phyloP scores from a whole-genome alignment of 2,797 vertebrate species.

The Tamandua tetradactyla region DNA sequence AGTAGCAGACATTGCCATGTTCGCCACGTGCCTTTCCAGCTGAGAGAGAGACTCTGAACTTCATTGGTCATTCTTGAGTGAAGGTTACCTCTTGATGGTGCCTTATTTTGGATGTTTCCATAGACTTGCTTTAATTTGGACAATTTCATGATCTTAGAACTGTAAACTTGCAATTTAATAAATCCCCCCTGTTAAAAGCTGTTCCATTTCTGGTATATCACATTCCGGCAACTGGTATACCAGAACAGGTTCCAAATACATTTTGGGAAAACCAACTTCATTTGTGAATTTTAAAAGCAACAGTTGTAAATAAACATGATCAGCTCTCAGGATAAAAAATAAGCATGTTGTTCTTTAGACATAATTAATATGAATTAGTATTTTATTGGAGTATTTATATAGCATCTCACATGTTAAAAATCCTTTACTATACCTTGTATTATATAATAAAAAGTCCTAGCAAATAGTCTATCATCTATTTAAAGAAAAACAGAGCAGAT shows the following conservation, averaged over 20 bases:
- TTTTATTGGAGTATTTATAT: neutral
- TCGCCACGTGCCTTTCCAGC: too few species aligned
- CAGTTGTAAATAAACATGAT: neutral
- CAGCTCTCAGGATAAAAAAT: neutral
- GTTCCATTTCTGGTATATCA: too few species aligned
- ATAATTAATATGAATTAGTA: neutral
- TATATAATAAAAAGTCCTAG: neutral
- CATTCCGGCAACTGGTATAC: too few species aligned
- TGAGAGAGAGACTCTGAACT: too few species aligned
- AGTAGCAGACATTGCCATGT: too few species aligned
- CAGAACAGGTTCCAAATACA: neutral
- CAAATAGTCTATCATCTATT: neutral
- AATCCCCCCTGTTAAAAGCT: too few species aligned
- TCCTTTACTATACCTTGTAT: neutral
- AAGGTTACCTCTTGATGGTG: too few species aligned
- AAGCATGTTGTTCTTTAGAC: neutral
- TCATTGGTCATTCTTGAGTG: too few species aligned
- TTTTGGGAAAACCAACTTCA: neutral
- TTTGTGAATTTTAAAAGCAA: neutral
- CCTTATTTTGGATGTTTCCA: too few species aligned
- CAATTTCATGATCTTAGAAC: too few species aligned
- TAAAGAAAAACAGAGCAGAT: neutral
- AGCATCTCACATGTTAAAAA: neutral
- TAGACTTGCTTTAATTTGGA: too few species aligned
- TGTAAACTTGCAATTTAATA: too few species aligned